Percentiles rank a stretch among this genome's conserved stretches.
Conservation (phyloP, 2,797 vertebrate genomes). For the Macropus fuliginosus region DNA sequence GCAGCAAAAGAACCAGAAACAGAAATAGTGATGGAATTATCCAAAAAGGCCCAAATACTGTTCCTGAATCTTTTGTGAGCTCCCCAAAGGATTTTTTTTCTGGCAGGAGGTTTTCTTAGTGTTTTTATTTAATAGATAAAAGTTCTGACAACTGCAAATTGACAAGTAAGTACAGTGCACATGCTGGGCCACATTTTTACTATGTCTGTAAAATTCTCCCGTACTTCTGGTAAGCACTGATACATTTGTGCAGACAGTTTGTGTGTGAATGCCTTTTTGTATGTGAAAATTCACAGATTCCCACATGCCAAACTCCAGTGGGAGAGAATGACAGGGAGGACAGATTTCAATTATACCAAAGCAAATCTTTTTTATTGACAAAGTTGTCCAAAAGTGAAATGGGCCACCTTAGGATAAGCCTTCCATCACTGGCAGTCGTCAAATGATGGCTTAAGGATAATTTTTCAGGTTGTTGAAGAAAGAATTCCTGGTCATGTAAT, state of each 20-base stretch:
- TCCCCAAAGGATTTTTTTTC: conserved; percentile 29
- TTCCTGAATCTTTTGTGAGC: background rate
- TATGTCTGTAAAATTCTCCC: conserved; percentile 30
- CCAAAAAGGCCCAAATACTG: conserved; percentile 25
- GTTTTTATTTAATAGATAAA: conserved; percentile 56
- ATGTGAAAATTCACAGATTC: conserved; percentile 50
- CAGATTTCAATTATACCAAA: background rate
- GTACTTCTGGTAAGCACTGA: conserved; percentile 27
- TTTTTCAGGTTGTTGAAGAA: background rate
- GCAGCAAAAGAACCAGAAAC: conserved; percentile 18
- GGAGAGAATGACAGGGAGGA: background rate
- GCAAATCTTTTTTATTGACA: background rate
- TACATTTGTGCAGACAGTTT: conserved; percentile 45
- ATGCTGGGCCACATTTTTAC: conserved; percentile 15
- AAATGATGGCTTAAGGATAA: background rate
- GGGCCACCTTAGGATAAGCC: background rate
- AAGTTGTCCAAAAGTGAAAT: background rate
- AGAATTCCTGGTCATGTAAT: background rate
- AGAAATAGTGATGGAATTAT: conserved; percentile 31
- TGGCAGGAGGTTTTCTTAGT: background rate
- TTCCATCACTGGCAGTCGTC: background rate
- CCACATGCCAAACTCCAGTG: conserved; percentile 49
- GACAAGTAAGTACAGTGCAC: conserved; percentile 23
- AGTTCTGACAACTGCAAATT: conserved; percentile 40
- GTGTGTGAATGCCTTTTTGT: conserved; percentile 31